phyloP scores from a whole-genome alignment of 2,113 vertebrate species.

The Ranitomeya imitator region DNA sequence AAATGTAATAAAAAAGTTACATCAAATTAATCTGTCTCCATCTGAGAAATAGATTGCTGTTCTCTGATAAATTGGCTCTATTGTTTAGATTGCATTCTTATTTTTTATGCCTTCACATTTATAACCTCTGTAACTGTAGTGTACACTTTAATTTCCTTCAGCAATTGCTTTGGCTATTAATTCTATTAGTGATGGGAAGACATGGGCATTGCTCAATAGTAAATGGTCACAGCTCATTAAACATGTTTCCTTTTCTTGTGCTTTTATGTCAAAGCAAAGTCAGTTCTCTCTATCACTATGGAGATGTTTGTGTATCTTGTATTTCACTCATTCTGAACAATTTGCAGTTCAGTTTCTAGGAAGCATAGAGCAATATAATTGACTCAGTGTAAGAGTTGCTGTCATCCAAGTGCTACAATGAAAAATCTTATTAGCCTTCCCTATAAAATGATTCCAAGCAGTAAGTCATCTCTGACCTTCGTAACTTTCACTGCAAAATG shows the following conservation, averaged over 20 bases:
- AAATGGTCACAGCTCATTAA: slow-evolving; percentile 62
- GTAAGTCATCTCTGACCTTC: slow-evolving; percentile 70
- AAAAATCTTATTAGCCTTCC: slow-evolving; percentile 68
- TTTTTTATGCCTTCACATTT: slow-evolving; percentile 8
- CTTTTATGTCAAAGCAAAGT: slow-evolving; percentile 59
- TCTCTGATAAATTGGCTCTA: background rate
- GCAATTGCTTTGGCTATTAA: slow-evolving; percentile 47
- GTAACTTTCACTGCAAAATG: slow-evolving; percentile 66
- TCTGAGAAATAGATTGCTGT: background rate
- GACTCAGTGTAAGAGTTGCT: slow-evolving; percentile 66
- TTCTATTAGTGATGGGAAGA: slow-evolving; percentile 45
- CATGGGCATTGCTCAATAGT: slow-evolving; percentile 42
- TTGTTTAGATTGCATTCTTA: background rate
- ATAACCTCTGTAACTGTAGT: background rate
- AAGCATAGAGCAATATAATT: slow-evolving; percentile 63
- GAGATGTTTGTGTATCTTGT: slow-evolving; percentile 62
- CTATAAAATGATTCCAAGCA: slow-evolving; percentile 67
- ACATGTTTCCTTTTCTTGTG: slow-evolving; percentile 55
- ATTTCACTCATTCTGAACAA: slow-evolving; percentile 65
- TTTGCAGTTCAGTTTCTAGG: slow-evolving; percentile 61
- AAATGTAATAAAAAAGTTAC: background rate
- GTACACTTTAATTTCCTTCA: slow-evolving; percentile 5
- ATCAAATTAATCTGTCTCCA: background rate
- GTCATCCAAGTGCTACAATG: slow-evolving; percentile 62
- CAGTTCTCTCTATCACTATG: slow-evolving; percentile 57